Percentiles rank a stretch among this genome's conserved stretches.
Conservation (phyloP, 2,888 invertebrate genomes). For the Nephrotoma flavescens region DNA sequence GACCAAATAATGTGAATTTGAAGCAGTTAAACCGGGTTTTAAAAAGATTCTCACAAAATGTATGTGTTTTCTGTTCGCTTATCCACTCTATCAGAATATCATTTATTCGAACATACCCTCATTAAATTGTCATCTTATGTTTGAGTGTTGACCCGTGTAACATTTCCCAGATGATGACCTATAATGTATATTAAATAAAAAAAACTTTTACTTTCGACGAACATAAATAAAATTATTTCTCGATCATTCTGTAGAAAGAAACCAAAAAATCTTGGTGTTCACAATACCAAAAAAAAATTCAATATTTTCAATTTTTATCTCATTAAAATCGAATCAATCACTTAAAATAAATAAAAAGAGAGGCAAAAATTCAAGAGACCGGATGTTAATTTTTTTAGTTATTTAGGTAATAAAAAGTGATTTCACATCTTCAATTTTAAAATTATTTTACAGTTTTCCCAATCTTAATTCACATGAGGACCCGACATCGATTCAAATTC, state of each 20-base stretch:
- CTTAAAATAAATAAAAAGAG: not conserved
- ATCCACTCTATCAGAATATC: no score
- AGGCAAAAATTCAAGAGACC: not conserved
- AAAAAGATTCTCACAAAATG: no score
- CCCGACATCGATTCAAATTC: not conserved
- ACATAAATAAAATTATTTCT: not conserved
- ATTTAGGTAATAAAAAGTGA: not conserved
- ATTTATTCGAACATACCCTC: not conserved
- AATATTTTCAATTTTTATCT: not conserved
- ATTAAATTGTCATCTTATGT: not conserved
- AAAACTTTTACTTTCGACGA: not conserved
- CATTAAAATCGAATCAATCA: not conserved
- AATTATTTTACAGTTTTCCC: not conserved
- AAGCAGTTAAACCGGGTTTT: no score
- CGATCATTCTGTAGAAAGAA: not conserved
- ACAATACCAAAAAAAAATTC: not conserved
- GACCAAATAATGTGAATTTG: no score
- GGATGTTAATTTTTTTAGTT: not conserved
- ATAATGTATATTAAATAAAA: not conserved
- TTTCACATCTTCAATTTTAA: not conserved
- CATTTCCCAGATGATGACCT: not conserved
- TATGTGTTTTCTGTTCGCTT: no score
- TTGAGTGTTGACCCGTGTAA: not conserved
- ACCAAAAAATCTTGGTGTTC: not conserved
- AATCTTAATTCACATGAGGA: not conserved